These are phyloP conservation scores for Mycteria americana DNA, from an alignment of 2,797 vertebrate species.

Conservation along the genomic window DNA sequence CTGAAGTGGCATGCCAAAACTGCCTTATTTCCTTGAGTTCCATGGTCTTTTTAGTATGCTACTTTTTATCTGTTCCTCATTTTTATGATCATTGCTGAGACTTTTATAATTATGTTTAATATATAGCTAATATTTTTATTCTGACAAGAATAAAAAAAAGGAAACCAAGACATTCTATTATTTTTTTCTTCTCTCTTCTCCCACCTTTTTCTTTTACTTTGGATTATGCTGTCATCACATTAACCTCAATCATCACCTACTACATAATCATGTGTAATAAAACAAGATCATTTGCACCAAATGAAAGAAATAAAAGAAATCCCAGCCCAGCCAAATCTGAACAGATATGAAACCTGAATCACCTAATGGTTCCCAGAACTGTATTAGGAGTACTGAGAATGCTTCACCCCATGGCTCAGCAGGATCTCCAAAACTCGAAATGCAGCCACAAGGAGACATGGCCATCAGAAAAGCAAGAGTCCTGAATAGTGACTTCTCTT, in stretches of 20 bases:
- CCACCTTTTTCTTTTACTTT: background rate
- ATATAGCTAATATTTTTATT: background rate
- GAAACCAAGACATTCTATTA: fast-evolving
- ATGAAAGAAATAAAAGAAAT: background rate
- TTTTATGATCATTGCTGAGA: background rate
- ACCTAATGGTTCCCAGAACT: background rate
- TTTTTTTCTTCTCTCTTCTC: background rate
- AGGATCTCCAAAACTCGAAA: background rate
- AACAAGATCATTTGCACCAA: background rate
- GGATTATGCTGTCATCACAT: background rate
- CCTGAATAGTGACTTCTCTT: background rate
- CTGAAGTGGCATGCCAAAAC: background rate
- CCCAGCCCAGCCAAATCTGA: background rate
- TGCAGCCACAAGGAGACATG: background rate
- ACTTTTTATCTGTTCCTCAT: background rate
- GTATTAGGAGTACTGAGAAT: background rate
- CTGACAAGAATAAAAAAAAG: background rate
- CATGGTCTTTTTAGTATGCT: background rate
- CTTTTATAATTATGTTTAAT: background rate
- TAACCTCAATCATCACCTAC: background rate
- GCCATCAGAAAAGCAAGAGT: background rate
- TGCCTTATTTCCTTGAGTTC: background rate
- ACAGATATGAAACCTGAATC: background rate
- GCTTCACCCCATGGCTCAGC: background rate
- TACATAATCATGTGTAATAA: background rate